A percentile compares a stretch with the other conserved stretches of the same genome.
Evolutionary conservation across 2,797 vertebrate genomes (phyloP).

Genomic region (Geotria australis): DNA sequence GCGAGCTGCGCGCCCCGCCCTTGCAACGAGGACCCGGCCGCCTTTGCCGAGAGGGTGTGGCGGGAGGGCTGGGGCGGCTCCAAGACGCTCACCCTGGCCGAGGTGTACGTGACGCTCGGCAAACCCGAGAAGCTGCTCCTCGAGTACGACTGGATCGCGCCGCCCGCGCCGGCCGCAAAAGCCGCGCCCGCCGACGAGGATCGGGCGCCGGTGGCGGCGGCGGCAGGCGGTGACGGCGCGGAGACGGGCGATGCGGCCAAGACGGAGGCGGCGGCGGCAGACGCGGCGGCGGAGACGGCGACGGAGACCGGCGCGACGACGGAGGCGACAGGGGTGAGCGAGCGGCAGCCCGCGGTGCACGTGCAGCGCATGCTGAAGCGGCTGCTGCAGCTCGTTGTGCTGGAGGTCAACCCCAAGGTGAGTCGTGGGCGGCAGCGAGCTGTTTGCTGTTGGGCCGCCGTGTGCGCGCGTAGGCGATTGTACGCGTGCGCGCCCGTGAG

Average conservation of each 20-base stretch:
- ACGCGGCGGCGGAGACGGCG: too few relatives aligned
- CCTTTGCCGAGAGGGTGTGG: constrained; percentile 33
- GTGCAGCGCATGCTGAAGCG: constrained; percentile 50
- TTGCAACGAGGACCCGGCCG: constrained; percentile 15
- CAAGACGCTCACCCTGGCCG: constrained; percentile 71
- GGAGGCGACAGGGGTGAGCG: too few relatives aligned
- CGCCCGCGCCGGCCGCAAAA: constrained; percentile 1
- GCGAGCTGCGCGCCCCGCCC: constrained; percentile 7
- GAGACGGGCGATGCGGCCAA: constrained; percentile 6
- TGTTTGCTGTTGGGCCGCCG: too few relatives aligned
- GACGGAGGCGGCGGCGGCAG: background rate
- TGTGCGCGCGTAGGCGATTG: too few relatives aligned
- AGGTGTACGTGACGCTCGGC: constrained; percentile 97
- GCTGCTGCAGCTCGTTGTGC: constrained; percentile 57
- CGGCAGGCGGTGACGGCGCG: constrained; percentile 1
- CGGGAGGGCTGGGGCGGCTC: constrained; percentile 78
- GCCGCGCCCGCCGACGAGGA: too few relatives aligned
- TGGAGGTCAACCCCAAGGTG: constrained; percentile 71
- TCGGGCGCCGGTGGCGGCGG: too few relatives aligned
- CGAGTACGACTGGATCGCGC: constrained; percentile 73
- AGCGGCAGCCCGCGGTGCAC: constrained; percentile 7
- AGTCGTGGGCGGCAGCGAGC: too few relatives aligned
- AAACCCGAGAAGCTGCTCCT: constrained; percentile 79
- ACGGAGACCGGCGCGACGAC: too few relatives aligned
- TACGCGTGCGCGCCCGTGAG: too few relatives aligned